These are phyloP conservation scores for Micrasema longulum DNA, from an alignment of 1,140 invertebrate species.

Conservation along the genomic window DNA sequence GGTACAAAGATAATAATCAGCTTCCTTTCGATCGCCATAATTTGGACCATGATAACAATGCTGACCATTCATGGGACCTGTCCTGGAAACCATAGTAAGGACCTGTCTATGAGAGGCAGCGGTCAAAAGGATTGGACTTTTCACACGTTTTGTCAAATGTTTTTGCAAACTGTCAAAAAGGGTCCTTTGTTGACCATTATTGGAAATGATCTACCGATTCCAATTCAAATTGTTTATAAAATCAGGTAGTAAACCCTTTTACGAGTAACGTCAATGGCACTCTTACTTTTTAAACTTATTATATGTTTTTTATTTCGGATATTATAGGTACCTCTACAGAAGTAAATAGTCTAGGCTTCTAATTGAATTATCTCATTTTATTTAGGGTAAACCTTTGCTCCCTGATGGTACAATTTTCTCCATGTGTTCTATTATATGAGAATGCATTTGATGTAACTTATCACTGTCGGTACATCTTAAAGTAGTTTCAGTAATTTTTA, in stretches of 20 bases:
- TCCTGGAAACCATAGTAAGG: not conserved
- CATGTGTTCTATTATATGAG: too few species aligned
- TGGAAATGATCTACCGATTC: not conserved
- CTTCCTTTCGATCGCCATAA: constrained; percentile 49
- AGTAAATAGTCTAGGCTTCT: too few species aligned
- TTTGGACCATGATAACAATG: constrained; percentile 39
- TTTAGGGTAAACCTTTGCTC: too few species aligned
- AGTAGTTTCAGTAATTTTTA: too few species aligned
- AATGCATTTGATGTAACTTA: too few species aligned
- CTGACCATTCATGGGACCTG: constrained; percentile 10
- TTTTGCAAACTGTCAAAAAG: constrained; percentile 24
- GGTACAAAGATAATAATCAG: constrained; percentile 50
- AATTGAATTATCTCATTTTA: too few species aligned
- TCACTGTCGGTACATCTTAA: too few species aligned
- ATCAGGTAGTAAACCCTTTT: constrained; percentile 5
- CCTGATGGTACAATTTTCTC: too few species aligned
- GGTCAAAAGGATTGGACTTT: constrained; percentile 37
- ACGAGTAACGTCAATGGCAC: constrained; percentile 1
- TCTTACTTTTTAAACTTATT: constrained; percentile 7
- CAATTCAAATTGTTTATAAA: not conserved
- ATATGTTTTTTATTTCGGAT: too few species aligned
- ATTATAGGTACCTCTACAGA: too few species aligned
- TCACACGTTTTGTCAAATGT: constrained; percentile 48
- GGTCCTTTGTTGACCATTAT: constrained; percentile 1
- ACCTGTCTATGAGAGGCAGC: constrained; percentile 5